A percentile compares a stretch with the other conserved stretches of the same genome.
Conservation (phyloP, 2,113 vertebrate species). For the Hippocampus mohnikei region DNA sequence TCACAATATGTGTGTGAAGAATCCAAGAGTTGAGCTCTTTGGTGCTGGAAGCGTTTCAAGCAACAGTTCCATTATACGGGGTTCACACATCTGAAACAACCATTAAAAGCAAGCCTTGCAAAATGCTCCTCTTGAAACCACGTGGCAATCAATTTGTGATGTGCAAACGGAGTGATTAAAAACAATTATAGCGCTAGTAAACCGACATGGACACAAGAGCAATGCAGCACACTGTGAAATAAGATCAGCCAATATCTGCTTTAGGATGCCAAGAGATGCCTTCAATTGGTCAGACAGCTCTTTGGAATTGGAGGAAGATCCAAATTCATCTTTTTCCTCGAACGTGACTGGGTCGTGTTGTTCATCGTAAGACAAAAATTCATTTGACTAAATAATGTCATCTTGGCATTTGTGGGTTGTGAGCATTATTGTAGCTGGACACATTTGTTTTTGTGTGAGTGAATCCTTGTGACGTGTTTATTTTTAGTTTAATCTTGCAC, state of each 20-base stretch:
- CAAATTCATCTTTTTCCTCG: background rate
- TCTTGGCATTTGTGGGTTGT: background rate
- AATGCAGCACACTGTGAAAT: background rate
- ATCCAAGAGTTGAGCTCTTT: background rate
- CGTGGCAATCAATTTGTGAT: background rate
- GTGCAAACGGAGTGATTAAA: background rate
- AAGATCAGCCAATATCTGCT: background rate
- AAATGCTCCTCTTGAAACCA: background rate
- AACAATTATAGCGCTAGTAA: background rate
- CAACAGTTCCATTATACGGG: no score
- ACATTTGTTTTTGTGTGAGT: background rate
- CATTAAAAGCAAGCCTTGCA: background rate
- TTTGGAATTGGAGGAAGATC: background rate
- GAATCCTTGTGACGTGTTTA: background rate
- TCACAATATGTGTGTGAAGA: background rate
- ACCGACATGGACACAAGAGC: background rate
- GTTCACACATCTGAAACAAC: background rate
- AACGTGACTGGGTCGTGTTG: background rate
- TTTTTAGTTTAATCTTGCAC: background rate
- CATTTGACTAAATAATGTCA: background rate
- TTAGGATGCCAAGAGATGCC: slow-evolving; percentile 1
- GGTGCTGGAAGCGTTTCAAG: background rate
- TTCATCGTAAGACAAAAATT: background rate
- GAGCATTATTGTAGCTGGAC: background rate
- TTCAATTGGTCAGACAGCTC: slow-evolving; percentile 5